A percentile compares a stretch with the other conserved stretches of the same genome.
Conservation (phyloP, 2,113 vertebrate genomes). For the Lophotis ruficrista region DNA sequence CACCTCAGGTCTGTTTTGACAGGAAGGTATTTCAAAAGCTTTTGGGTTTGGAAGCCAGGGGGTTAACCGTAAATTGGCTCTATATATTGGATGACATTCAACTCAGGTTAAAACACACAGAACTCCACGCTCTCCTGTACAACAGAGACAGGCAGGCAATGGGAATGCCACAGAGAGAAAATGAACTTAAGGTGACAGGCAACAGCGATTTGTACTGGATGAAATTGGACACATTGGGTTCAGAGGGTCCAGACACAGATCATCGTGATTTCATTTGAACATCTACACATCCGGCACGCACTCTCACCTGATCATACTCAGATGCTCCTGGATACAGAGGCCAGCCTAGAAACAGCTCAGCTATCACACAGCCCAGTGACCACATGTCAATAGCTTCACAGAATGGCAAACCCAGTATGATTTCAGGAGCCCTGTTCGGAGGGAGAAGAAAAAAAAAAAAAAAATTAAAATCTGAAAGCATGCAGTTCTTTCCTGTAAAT, state of each 20-base stretch:
- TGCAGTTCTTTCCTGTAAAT: background rate
- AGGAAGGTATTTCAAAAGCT: background rate
- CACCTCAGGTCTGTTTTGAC: background rate
- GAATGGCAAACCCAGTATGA: conserved; percentile 94
- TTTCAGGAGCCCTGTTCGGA: conserved; percentile 90
- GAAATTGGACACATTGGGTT: rapidly evolving
- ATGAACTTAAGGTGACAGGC: background rate
- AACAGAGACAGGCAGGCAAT: background rate
- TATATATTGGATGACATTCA: background rate
- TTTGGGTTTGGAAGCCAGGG: background rate
- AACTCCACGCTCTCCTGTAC: background rate
- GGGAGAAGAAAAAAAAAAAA: background rate
- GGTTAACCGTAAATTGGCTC: background rate
- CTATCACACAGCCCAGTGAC: conserved; percentile 97
- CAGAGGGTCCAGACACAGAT: background rate
- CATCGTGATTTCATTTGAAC: rapidly evolving
- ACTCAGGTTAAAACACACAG: background rate
- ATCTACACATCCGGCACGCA: background rate
- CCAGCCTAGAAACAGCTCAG: conserved; percentile 96
- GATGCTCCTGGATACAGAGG: conserved; percentile 97
- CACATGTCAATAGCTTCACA: conserved; percentile 99
- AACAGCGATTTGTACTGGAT: background rate
- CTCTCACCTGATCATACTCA: conserved; percentile 95
- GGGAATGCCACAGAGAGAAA: background rate
- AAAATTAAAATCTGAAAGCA: background rate